Conservation (phyloP, 2,888 invertebrate genomes). For the Gisinianus flammeolus region DNA sequence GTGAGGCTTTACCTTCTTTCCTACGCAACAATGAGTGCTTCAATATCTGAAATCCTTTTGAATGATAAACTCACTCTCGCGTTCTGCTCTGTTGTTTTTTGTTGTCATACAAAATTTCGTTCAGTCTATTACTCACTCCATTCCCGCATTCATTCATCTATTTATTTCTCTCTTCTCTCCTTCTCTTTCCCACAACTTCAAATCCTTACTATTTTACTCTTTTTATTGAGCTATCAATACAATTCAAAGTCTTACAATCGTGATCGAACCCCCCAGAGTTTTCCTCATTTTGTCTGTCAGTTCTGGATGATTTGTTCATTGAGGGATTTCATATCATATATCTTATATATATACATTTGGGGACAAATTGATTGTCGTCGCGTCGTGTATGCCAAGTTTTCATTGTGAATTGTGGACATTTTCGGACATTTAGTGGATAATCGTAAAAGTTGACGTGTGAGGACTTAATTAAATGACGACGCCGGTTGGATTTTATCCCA, state of each 20-base stretch:
- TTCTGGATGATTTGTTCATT: too few relatives aligned
- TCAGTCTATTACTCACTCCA: not conserved
- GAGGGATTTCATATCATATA: too few relatives aligned
- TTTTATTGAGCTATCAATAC: not conserved
- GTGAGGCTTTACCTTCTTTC: not conserved
- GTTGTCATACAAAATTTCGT: not conserved
- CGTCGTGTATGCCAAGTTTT: too few relatives aligned
- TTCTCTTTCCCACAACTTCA: not conserved
- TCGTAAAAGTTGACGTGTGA: too few relatives aligned
- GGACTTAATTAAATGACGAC: too few relatives aligned
- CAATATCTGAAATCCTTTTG: not conserved
- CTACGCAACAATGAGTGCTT: not conserved
- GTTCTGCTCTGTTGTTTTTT: not conserved
- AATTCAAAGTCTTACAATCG: not conserved
- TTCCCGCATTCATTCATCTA: not conserved
- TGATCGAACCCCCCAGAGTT: not conserved
- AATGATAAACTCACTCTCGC: not conserved
- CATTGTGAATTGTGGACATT: too few relatives aligned
- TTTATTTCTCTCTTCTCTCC: not conserved
- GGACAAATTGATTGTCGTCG: too few relatives aligned
- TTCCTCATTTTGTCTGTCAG: too few relatives aligned
- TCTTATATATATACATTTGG: too few relatives aligned
- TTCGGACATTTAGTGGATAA: too few relatives aligned
- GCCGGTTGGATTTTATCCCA: too few relatives aligned
- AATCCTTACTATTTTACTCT: not conserved